phyloP scores from a whole-genome alignment of 2,113 vertebrate species.

The Regulus satrapa region DNA sequence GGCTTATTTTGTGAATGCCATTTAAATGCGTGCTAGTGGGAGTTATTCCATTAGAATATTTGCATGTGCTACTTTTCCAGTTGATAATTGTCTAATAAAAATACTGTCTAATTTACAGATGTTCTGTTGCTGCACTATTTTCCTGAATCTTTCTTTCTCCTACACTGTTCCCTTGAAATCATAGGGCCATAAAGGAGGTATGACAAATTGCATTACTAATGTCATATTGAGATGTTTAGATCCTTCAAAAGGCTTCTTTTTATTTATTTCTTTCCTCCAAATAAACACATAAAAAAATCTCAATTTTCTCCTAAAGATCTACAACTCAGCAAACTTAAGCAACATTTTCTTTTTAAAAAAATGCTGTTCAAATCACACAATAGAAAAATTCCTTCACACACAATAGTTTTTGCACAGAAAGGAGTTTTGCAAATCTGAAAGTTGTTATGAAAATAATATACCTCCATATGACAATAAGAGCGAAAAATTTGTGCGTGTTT shows the following conservation, averaged over 20 bases:
- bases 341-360: not conserved
- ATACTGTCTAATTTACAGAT: not conserved
- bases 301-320: not conserved
- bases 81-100: slow-evolving; percentile 30
- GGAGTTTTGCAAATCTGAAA: not conserved
- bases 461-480: not conserved
- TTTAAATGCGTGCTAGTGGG: not conserved
- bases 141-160: not conserved
- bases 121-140: not conserved
- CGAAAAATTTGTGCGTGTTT: not conserved
- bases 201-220: not conserved
- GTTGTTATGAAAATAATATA: not conserved
- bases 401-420: not conserved
- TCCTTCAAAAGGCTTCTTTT: not conserved
- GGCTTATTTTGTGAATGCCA: slow-evolving; percentile 2
- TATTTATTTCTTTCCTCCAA: not conserved
- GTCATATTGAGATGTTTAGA: not conserved
- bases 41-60: slow-evolving; percentile 22
- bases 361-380: not conserved
- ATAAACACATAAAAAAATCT: not conserved
- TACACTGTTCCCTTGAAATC: not conserved
- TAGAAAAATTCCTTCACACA: not conserved
- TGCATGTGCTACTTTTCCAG: not conserved
- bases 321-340: not conserved
- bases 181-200: not conserved